These are phyloP conservation scores for Staurois parvus DNA, from an alignment of 2,797 vertebrate genomes.

Conservation along the genomic window DNA sequence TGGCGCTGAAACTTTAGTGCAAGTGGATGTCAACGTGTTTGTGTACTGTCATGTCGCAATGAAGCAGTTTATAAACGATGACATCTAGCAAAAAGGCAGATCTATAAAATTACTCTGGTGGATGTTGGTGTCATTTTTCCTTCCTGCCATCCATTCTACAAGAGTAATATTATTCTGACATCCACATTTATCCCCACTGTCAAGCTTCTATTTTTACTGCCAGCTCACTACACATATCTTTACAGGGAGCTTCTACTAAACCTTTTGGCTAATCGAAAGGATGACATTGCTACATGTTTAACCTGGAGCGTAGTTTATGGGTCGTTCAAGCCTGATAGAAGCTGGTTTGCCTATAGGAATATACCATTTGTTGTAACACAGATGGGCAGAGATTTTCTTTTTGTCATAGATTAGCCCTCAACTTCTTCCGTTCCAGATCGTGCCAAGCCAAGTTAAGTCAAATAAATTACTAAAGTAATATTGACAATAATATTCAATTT, in stretches of 20 bases:
- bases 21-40: constrained; percentile 36
- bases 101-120: constrained; percentile 82
- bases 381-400: constrained; percentile 24
- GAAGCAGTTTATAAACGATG: constrained; percentile 83
- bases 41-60: constrained; percentile 75
- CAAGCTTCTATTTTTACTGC: constrained; percentile 83
- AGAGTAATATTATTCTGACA: constrained; percentile 86
- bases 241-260: constrained; percentile 78
- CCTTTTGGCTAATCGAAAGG: constrained; percentile 82
- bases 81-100: constrained; percentile 84
- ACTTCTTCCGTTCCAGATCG: neutral
- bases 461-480: constrained; percentile 5
- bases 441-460: constrained; percentile 4
- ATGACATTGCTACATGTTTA: constrained; percentile 83
- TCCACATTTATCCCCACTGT: constrained; percentile 80
- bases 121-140: constrained; percentile 79
- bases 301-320: constrained; percentile 76
- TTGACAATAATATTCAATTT: too few species aligned
- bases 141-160: constrained; percentile 78
- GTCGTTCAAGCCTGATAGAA: constrained; percentile 77
- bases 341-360: constrained; percentile 64
- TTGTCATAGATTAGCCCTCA: neutral
- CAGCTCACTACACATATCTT: constrained; percentile 78
- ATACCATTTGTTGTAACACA: constrained; percentile 5
- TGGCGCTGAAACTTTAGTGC: neutral